Conservation (phyloP, 2,113 vertebrate genomes). For the Neotoma lepida region DNA sequence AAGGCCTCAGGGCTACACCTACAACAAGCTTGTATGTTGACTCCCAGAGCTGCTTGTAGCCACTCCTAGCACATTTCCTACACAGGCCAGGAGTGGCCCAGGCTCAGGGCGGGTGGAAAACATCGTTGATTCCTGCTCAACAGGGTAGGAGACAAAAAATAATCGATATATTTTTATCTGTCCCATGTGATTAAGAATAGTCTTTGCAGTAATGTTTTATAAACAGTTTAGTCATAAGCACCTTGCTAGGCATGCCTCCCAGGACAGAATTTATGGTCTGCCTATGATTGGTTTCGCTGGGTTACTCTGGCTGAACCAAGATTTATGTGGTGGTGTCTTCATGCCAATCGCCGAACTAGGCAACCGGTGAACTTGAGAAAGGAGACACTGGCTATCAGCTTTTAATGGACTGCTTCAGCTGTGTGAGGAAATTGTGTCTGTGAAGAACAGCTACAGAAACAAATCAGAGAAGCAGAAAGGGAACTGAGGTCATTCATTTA, state of each 20-base stretch:
- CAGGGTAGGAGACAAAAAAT: neutral
- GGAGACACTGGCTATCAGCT: neutral
- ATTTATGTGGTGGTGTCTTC: neutral
- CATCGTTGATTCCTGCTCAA: slow-evolving; percentile 38
- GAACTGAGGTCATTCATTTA: neutral
- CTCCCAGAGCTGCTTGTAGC: neutral
- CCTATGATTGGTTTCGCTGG: neutral
- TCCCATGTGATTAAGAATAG: slow-evolving; percentile 59
- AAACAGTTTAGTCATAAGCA: slow-evolving; percentile 63
- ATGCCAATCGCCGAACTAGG: neutral
- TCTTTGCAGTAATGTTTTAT: slow-evolving; percentile 46
- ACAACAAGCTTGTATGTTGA: neutral
- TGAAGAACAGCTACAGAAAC: slow-evolving; percentile 44
- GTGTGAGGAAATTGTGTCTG: slow-evolving; percentile 8
- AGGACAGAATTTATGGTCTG: slow-evolving; percentile 55
- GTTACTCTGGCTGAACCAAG: neutral
- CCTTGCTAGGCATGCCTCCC: slow-evolving; percentile 32
- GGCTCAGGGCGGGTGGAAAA: slow-evolving; percentile 29
- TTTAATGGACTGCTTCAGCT: slow-evolving; percentile 26
- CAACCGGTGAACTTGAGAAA: neutral
- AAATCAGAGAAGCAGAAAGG: slow-evolving; percentile 16
- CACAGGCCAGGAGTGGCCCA: neutral
- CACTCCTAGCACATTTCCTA: neutral
- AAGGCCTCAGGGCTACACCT: neutral
- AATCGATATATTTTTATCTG: slow-evolving; percentile 49